Evolutionary conservation across 2,888 invertebrate genomes (phyloP), one percentile per base, ranked within the genome.

Genomic region (Drosophila austrosaltans): DNA sequence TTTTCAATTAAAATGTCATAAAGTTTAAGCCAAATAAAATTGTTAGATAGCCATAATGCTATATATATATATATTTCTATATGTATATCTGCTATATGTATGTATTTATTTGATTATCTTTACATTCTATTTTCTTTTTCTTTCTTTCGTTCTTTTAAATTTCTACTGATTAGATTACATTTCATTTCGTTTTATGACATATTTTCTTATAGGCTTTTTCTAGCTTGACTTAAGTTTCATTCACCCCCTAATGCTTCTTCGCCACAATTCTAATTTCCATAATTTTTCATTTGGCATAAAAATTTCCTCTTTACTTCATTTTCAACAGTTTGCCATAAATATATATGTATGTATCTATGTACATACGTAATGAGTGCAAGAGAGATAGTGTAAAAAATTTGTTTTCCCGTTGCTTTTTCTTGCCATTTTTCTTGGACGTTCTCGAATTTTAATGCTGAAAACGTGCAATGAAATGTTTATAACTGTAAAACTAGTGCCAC

Each of bases 401-500:
- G 16, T 30, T 54, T 30, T 30, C 20, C 48, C 44, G 6, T 20
- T 48, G 48, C 12, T 25, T 48, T 48, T 48, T 25, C 25, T 48
- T 48, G 48, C 22, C 48, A 25, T 2, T 48, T 25, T 48, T 48
- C 48, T 48, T 48, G 48, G 22, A 48, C 48, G 48, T 48, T 48
- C 48, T 48, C 48, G 53, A 71, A 75, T 77, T 74, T 82, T 79
- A 81, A 83, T 75, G 81, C 82, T 59, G 58, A 61, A 75, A 89
- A 85, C 84, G 84, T 89, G 84, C 78, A 70, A 59, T 62, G 85
- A 84, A 87, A 87, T 81, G 78, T 76, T 87, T 81, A 79, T 63
- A 75, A 79, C 79, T 77, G 76, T 83, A 67, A 72, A 81, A 74
- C 57, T 71, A 73, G 66, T 60, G 87, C 75, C 88, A 86, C 83